A percentile compares a stretch with the other conserved stretches of the same genome.
Conservation (phyloP, 2,797 vertebrate species). For the Lithobates sylvaticus region DNA sequence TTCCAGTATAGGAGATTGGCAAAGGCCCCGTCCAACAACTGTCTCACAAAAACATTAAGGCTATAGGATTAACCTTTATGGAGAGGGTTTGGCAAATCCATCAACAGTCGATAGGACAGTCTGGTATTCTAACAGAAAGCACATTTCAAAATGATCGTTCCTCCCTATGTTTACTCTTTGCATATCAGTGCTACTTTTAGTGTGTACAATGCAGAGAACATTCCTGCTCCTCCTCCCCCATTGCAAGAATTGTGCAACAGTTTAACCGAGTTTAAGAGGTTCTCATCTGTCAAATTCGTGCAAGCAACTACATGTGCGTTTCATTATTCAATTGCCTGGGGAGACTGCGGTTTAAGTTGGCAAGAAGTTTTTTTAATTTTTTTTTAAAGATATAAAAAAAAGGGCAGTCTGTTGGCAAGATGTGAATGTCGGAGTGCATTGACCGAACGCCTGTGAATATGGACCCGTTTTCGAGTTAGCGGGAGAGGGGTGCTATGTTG, state of each 20-base stretch:
- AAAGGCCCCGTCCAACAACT: conserved; percentile 41
- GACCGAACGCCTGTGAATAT: conserved; percentile 62
- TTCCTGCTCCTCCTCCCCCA: conserved; percentile 20
- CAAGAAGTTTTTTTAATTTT: conserved; percentile 78
- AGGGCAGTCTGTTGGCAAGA: conserved; percentile 80
- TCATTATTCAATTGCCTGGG: conserved; percentile 84
- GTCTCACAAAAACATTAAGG: conserved; percentile 32
- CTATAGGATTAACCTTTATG: conserved; percentile 34
- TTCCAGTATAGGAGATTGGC: not conserved
- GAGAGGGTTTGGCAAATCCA: conserved; percentile 35
- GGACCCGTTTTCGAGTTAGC: conserved; percentile 57
- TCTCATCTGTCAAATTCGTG: conserved; percentile 72
- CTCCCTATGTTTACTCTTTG: conserved; percentile 21
- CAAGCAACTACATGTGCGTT: conserved; percentile 81
- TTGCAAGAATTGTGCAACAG: conserved; percentile 60
- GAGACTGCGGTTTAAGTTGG: conserved; percentile 84
- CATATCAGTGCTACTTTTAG: conserved; percentile 43
- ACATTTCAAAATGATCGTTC: conserved; percentile 8
- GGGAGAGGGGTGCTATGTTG: conserved; percentile 47
- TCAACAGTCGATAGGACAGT: conserved; percentile 27
- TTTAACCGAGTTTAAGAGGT: conserved; percentile 66
- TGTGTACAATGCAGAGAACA: not conserved
- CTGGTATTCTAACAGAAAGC: conserved; percentile 16
- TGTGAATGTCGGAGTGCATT: conserved; percentile 72
- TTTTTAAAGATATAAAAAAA: conserved; percentile 72